These are phyloP conservation scores for Heliconius hewitsoni DNA, from an alignment of 1,140 invertebrate genomes.

Conservation along the genomic window DNA sequence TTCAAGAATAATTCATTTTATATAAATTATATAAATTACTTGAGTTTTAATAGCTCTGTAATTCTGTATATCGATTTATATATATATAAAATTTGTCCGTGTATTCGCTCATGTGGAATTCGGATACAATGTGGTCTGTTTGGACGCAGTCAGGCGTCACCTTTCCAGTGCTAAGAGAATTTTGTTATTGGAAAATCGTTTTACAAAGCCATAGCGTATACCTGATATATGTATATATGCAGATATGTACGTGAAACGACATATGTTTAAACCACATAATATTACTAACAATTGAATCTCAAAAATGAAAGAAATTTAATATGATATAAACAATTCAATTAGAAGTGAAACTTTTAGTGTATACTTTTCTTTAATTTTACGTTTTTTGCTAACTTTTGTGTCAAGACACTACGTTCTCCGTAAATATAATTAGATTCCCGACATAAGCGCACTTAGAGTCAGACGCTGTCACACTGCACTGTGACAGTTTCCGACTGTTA, in stretches of 20 bases:
- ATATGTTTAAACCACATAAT: background rate
- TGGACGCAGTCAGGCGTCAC: conserved; percentile 11
- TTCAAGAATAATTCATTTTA: background rate
- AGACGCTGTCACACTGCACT: too few species aligned
- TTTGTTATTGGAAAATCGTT: conserved; percentile 11
- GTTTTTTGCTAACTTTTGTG: too few species aligned
- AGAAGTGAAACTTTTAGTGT: too few species aligned
- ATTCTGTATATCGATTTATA: background rate
- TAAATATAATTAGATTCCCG: too few species aligned
- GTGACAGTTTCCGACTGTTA: too few species aligned
- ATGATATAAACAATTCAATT: too few species aligned
- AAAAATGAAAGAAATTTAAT: too few species aligned
- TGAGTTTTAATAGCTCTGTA: background rate
- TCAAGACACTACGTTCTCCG: too few species aligned
- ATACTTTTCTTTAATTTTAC: too few species aligned
- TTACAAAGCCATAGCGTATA: background rate
- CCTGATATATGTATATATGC: background rate
- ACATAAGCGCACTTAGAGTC: too few species aligned
- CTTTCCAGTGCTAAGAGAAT: conserved; percentile 13
- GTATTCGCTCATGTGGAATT: conserved; percentile 2
- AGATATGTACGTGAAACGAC: background rate
- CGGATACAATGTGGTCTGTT: conserved; percentile 10
- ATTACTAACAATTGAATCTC: too few species aligned
- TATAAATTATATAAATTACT: background rate
- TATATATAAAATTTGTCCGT: conserved; percentile 7